A percentile compares a stretch with the other conserved stretches of the same genome.
Evolutionary conservation across 2,888 invertebrate species (phyloP).

Genomic region (Sussaba pulchella): DNA sequence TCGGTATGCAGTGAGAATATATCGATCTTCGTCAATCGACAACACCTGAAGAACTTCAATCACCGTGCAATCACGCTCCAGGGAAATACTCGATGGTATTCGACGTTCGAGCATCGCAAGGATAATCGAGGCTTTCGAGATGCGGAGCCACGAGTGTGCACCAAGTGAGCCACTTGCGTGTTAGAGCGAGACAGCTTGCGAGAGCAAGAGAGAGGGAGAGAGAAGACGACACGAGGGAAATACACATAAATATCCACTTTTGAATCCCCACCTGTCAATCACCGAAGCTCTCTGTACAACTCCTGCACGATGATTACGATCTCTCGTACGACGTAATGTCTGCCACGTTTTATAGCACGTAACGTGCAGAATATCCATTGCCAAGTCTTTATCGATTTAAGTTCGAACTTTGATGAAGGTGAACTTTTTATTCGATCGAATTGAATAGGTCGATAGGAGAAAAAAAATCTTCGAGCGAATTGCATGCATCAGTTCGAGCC

Average conservation of each 20-base stretch:
- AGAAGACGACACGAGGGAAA: conserved; percentile 43
- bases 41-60: conserved; percentile 64
- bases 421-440: too few species aligned
- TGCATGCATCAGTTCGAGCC: too few species aligned
- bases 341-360: neutral
- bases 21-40: conserved; percentile 66
- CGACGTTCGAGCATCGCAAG: conserved; percentile 31
- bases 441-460: too few species aligned
- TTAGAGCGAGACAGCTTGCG: neutral
- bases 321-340: conserved; percentile 35
- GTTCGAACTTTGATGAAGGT: too few species aligned
- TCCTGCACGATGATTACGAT: conserved; percentile 41
- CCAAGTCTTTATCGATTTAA: neutral
- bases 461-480: too few species aligned
- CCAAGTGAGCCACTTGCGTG: neutral
- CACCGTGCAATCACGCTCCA: conserved; percentile 61
- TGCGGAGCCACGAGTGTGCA: neutral
- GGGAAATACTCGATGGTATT: conserved; percentile 58
- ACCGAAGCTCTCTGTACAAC: conserved; percentile 21
- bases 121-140: conserved; percentile 43
- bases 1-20: conserved; percentile 52
- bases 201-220: neutral
- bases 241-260: conserved; percentile 60
- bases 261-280: conserved; percentile 51
- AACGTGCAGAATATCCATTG: too few species aligned